Percentiles rank a stretch among this genome's conserved stretches.
Evolutionary conservation across 2,113 vertebrate species (phyloP).

Genomic region (Kryptolebias marmoratus): DNA sequence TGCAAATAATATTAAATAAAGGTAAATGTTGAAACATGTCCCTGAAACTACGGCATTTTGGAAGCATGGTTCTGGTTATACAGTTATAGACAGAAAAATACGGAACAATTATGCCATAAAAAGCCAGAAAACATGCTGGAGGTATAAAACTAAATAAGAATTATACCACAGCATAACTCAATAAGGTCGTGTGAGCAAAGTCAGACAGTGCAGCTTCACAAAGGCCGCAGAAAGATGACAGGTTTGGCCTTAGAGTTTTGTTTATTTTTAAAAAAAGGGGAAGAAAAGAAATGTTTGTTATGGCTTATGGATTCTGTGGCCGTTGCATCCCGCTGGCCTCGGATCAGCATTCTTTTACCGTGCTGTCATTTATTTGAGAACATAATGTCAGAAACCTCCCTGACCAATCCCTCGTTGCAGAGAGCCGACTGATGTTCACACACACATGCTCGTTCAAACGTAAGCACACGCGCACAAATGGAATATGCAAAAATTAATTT

Average conservation of each 20-base stretch:
- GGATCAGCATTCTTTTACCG: conserved; percentile 49
- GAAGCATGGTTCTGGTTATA: conserved; percentile 4
- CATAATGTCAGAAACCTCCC: conserved; percentile 59
- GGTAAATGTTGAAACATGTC: too few species aligned
- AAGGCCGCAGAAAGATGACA: conserved; percentile 44
- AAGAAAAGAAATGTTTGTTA: conserved; percentile 49
- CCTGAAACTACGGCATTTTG: too few species aligned
- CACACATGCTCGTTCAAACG: neutral
- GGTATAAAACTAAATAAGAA: conserved; percentile 23
- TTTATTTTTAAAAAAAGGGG: conserved; percentile 55
- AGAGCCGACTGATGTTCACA: conserved; percentile 28
- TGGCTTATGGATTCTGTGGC: conserved; percentile 48
- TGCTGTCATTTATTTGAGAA: conserved; percentile 62
- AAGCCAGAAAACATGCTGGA: conserved; percentile 24
- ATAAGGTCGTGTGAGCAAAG: conserved; percentile 32
- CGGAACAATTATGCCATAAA: conserved; percentile 1
- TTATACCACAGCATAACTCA: conserved; percentile 9
- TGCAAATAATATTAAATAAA: too few species aligned
- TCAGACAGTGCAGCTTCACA: conserved; percentile 33
- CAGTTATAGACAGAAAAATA: neutral
- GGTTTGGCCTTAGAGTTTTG: conserved; percentile 28
- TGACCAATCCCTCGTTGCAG: conserved; percentile 31
- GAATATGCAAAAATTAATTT: conserved; percentile 9
- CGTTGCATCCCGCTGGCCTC: conserved; percentile 5
- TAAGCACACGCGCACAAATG: conserved; percentile 12